Conservation (phyloP, 1,140 invertebrate species). For the Solenopsis invicta region DNA sequence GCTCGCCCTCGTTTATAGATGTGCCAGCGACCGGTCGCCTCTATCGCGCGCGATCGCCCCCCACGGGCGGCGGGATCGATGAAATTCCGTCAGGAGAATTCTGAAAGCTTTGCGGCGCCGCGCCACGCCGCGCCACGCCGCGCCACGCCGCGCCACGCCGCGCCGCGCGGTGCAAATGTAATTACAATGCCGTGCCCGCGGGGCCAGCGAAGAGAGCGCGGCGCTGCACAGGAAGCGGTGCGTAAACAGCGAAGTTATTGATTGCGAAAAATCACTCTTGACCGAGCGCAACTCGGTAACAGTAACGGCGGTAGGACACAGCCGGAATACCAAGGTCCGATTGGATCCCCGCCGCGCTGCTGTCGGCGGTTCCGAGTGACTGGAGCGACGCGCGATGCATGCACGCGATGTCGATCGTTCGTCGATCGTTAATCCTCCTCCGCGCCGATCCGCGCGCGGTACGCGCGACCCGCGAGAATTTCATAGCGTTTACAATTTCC, state of each 20-base stretch:
- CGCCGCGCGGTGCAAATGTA: constrained; percentile 45
- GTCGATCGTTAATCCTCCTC: constrained; percentile 62
- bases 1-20: neutral
- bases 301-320: neutral
- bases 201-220: constrained; percentile 33
- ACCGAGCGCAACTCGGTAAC: constrained; percentile 30
- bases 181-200: constrained; percentile 38
- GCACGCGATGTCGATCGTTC: constrained; percentile 14
- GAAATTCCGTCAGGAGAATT: constrained; percentile 49
- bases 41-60: constrained; percentile 44
- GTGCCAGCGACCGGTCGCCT: constrained; percentile 4
- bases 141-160: constrained; percentile 13
- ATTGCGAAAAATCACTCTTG: constrained; percentile 67
- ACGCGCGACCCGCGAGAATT: constrained; percentile 21
- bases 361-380: constrained; percentile 16
- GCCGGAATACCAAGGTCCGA: constrained; percentile 46
- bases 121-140: no score
- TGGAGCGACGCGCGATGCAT: neutral
- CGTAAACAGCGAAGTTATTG: constrained; percentile 64
- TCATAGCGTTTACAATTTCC: constrained; percentile 57
- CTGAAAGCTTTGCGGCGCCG: constrained; percentile 53
- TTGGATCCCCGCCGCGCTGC: constrained; percentile 7
- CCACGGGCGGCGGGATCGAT: constrained; percentile 56
- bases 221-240: constrained; percentile 29
- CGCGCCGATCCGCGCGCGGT: constrained; percentile 3